phyloP scores from a whole-genome alignment of 2,113 vertebrate genomes.

The Cichladusa arquata region DNA sequence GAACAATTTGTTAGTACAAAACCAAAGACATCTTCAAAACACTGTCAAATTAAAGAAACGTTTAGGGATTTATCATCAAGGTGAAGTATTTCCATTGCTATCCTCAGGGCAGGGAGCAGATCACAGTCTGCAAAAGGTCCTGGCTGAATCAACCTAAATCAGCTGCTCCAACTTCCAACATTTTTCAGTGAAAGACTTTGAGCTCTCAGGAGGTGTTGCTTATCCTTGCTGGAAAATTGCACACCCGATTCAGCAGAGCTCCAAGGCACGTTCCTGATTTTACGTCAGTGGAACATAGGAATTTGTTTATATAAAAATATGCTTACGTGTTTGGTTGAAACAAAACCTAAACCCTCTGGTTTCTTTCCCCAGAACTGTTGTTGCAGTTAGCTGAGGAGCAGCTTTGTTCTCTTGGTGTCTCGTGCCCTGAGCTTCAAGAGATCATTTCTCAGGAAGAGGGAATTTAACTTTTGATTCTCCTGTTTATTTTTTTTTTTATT shows the following conservation, averaged over 20 bases:
- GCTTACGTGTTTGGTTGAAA: neutral
- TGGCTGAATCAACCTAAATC: neutral
- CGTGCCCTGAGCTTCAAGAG: neutral
- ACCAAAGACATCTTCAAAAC: neutral
- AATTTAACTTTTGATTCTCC: neutral
- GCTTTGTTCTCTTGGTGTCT: neutral
- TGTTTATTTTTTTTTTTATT: neutral
- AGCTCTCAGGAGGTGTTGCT: neutral
- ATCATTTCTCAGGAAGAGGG: neutral
- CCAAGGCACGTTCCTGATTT: neutral
- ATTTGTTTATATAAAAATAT: neutral
- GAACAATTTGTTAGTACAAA: slow-evolving; percentile 13
- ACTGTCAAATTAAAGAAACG: neutral
- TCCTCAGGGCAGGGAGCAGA: neutral
- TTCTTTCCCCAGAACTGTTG: neutral
- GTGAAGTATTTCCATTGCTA: neutral
- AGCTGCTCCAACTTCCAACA: neutral
- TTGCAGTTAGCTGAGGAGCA: neutral
- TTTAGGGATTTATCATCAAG: neutral
- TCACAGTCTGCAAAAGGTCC: neutral
- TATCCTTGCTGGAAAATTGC: neutral
- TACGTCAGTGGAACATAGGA: neutral
- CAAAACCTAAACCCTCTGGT: neutral
- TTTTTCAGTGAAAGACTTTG: neutral
- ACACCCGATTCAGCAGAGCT: neutral